phyloP scores from a whole-genome alignment of 2,797 vertebrate genomes.

The Esox masquinongy region DNA sequence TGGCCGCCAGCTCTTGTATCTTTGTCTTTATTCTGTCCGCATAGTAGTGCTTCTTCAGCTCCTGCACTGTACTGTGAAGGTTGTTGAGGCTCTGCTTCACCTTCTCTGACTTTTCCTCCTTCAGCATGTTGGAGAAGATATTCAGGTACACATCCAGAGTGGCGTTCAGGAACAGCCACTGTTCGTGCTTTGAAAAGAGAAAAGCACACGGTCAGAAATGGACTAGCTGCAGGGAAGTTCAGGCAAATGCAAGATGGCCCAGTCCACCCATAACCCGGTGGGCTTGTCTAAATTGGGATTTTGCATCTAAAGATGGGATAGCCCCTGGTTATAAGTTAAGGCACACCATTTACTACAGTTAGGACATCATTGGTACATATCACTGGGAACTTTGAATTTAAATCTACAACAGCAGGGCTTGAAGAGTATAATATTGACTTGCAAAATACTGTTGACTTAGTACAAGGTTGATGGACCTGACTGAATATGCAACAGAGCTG shows the following conservation, averaged over 20 bases:
- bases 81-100: background rate
- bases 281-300: too few relatives aligned
- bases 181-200: constrained; percentile 7
- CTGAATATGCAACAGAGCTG: background rate
- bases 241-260: too few relatives aligned
- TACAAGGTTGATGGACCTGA: too few relatives aligned
- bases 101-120: background rate
- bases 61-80: background rate
- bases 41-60: background rate
- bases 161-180: constrained; percentile 22
- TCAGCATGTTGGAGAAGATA: constrained; percentile 28
- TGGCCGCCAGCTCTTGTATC: constrained; percentile 12
- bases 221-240: too few relatives aligned
- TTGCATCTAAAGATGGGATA: too few relatives aligned
- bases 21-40: background rate
- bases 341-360: background rate
- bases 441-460: too few relatives aligned
- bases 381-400: background rate
- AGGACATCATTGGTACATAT: background rate
- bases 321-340: background rate
- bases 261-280: too few relatives aligned
- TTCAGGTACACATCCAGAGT: constrained; percentile 15
- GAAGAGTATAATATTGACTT: background rate
- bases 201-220: background rate
- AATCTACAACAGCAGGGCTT: background rate